These are phyloP conservation scores for Bombus balteatus DNA, from an alignment of 1,140 invertebrate genomes.

Conservation along the genomic window DNA sequence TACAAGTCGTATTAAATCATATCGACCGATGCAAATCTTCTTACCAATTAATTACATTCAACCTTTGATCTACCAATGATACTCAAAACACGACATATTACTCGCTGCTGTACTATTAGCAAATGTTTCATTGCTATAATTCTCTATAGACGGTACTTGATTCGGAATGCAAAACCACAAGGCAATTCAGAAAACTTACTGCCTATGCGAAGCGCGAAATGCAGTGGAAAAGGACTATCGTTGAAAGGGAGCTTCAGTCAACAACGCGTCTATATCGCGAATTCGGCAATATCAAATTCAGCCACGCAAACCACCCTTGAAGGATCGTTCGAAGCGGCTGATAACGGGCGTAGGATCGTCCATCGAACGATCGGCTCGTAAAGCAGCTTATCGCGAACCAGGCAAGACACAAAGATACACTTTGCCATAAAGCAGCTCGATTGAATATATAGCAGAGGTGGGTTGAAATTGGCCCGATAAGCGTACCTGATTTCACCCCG, in stretches of 20 bases:
- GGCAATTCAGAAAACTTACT: background rate
- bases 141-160: background rate
- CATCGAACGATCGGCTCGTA: slow-evolving; percentile 25
- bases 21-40: background rate
- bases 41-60: background rate
- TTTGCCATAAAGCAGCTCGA: slow-evolving; percentile 11
- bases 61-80: background rate
- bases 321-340: background rate
- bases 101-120: background rate
- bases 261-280: background rate
- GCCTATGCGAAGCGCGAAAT: background rate
- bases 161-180: background rate
- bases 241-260: background rate
- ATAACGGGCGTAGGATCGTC: background rate
- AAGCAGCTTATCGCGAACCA: slow-evolving; percentile 18
- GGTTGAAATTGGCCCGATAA: slow-evolving; percentile 26
- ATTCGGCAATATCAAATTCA: background rate
- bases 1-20: background rate
- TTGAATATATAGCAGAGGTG: background rate
- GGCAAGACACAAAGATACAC: slow-evolving; percentile 2
- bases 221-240: background rate
- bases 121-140: background rate
- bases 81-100: background rate
- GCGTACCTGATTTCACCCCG: slow-evolving; percentile 21
- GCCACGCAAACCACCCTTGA: background rate